Evolutionary conservation across 1,140 invertebrate genomes (phyloP).

Genomic region (Trialeurodes vaporariorum): DNA sequence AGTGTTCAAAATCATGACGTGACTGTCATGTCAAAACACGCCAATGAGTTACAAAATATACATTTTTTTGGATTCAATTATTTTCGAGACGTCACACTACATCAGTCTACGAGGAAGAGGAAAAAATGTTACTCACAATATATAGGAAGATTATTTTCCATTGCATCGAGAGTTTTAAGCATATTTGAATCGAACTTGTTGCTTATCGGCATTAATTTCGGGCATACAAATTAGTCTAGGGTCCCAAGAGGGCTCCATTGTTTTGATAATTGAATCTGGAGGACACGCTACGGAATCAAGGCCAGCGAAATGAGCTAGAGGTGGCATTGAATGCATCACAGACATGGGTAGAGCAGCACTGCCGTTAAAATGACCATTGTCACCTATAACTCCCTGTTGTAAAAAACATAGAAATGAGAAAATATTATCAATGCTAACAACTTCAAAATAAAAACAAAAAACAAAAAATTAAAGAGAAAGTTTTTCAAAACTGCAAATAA

Average conservation of each 20-base stretch:
- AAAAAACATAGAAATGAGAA: background rate
- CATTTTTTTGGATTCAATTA: too few relatives aligned
- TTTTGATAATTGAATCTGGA: background rate
- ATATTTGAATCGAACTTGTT: background rate
- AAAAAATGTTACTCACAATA: too few relatives aligned
- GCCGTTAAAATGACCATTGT: background rate
- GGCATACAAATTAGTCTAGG: background rate
- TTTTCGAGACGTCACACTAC: too few relatives aligned
- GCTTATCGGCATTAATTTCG: background rate
- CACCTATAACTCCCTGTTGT: background rate
- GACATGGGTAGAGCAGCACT: background rate
- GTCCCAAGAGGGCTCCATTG: background rate
- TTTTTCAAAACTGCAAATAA: too few relatives aligned
- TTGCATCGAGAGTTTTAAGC: background rate
- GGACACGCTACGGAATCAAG: background rate
- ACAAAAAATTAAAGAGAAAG: too few relatives aligned
- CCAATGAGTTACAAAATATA: too few relatives aligned
- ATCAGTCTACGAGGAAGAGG: too few relatives aligned
- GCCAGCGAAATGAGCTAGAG: background rate
- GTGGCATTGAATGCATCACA: background rate
- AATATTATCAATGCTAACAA: too few relatives aligned
- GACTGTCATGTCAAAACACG: too few relatives aligned
- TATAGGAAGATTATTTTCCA: too few relatives aligned
- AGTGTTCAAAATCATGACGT: too few relatives aligned
- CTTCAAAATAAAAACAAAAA: too few relatives aligned